Evolutionary conservation across 2,113 vertebrate genomes (phyloP).

Genomic region (Pan paniscus): DNA sequence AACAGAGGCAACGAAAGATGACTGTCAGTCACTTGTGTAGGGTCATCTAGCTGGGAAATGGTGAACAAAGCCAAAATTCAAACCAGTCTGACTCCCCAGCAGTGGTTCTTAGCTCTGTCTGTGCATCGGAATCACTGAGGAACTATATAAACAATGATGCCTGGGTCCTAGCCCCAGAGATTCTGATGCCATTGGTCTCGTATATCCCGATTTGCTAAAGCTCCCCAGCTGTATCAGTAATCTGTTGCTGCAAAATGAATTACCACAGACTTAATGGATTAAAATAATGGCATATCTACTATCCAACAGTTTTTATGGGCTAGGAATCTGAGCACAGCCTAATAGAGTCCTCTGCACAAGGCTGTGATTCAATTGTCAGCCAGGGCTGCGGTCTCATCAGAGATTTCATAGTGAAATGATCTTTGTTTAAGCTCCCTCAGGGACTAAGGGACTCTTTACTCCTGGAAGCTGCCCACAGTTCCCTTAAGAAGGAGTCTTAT

Average conservation of each 20-base stretch:
- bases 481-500: not conserved
- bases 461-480: not conserved
- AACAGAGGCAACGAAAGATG: not conserved
- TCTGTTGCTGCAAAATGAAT: not conserved
- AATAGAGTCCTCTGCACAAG: not conserved
- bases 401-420: not conserved
- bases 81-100: not conserved
- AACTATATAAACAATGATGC: not conserved
- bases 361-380: not conserved
- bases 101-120: not conserved
- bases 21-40: not conserved
- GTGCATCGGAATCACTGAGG: not conserved
- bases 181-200: not conserved
- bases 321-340: not conserved
- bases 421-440: not conserved
- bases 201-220: not conserved
- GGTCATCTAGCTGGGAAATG: not conserved
- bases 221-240: not conserved
- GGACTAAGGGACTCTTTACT: not conserved
- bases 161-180: not conserved
- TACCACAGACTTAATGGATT: not conserved
- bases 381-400: not conserved
- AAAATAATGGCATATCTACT: not conserved
- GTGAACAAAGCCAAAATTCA: not conserved
- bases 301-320: not conserved